Evolutionary conservation across 2,113 vertebrate species (phyloP).

Genomic region (Scortum barcoo): DNA sequence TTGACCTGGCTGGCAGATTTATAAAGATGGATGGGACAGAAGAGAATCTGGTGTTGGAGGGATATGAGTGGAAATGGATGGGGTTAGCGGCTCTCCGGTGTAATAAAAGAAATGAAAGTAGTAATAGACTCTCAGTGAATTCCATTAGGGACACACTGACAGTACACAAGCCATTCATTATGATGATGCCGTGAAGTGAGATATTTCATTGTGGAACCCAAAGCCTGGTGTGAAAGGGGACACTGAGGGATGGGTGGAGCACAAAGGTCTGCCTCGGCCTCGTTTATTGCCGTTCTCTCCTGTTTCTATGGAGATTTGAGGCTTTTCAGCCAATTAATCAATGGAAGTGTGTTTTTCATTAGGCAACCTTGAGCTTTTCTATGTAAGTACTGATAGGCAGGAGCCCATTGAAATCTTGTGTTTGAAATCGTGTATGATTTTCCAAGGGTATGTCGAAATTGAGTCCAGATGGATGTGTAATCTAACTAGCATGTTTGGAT

Average conservation of each 20-base stretch:
- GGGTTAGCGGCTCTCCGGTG: slow-evolving; percentile 75
- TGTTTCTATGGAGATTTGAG: slow-evolving; percentile 83
- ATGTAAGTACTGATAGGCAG: slow-evolving; percentile 55
- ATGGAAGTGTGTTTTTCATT: slow-evolving; percentile 77
- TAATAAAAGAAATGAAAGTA: slow-evolving; percentile 85
- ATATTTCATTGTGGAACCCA: slow-evolving; percentile 80
- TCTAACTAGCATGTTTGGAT: slow-evolving; percentile 47
- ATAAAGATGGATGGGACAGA: slow-evolving; percentile 80
- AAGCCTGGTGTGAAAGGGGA: slow-evolving; percentile 73
- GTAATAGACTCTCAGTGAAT: slow-evolving; percentile 84
- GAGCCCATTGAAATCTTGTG: slow-evolving; percentile 63
- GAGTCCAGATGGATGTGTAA: slow-evolving; percentile 60
- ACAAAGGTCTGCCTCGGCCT: slow-evolving; percentile 70
- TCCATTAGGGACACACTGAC: slow-evolving; percentile 81
- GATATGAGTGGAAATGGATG: slow-evolving; percentile 79
- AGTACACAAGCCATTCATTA: slow-evolving; percentile 82
- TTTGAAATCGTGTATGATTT: slow-evolving; percentile 64
- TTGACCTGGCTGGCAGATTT: slow-evolving; percentile 79
- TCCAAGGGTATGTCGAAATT: slow-evolving; percentile 51
- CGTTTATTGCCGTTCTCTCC: slow-evolving; percentile 70
- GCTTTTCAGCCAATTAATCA: slow-evolving; percentile 81
- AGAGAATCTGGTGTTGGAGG: slow-evolving; percentile 73
- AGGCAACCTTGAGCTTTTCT: slow-evolving; percentile 78
- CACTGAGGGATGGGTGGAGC: slow-evolving; percentile 77
- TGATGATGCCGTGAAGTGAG: slow-evolving; percentile 78